Conservation (phyloP, 1,140 invertebrate species). For the Drosophila takahashii region DNA sequence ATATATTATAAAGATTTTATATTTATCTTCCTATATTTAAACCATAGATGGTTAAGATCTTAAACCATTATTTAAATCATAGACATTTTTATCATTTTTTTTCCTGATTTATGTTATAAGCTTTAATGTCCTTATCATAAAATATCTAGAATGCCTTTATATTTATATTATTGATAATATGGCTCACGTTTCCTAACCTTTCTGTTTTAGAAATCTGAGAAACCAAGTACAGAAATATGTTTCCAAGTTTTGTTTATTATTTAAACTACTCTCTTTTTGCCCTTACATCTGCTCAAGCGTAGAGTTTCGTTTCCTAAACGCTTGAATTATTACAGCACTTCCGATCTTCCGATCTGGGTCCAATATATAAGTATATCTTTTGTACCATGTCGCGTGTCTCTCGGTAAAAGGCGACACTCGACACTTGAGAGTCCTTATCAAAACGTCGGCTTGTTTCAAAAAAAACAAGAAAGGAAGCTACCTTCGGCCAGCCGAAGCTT, state of each 20-base stretch:
- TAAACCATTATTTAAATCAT: no score
- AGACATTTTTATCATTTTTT: no score
- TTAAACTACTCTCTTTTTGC: not conserved
- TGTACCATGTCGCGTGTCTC: conserved; percentile 51
- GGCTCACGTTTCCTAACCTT: not conserved
- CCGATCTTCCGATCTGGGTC: conserved; percentile 14
- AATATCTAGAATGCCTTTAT: no score
- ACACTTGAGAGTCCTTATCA: conserved; percentile 56
- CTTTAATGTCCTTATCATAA: no score
- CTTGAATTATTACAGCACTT: conserved; percentile 52
- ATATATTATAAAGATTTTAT: no score
- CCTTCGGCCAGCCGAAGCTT: no score
- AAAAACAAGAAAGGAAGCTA: no score
- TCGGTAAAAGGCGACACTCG: conserved; percentile 40
- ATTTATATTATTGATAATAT: no score
- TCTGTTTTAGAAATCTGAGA: not conserved
- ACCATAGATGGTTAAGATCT: no score
- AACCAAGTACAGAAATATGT: not conserved
- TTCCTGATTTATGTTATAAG: no score
- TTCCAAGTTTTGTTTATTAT: conserved; percentile 6
- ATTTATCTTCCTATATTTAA: no score
- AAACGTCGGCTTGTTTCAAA: conserved; percentile 54
- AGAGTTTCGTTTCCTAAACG: conserved; percentile 21
- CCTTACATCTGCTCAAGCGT: conserved; percentile 7
- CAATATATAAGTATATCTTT: not conserved